Evolutionary conservation across 1,140 invertebrate species (phyloP).

Genomic region (Elymnias hypermnestra): DNA sequence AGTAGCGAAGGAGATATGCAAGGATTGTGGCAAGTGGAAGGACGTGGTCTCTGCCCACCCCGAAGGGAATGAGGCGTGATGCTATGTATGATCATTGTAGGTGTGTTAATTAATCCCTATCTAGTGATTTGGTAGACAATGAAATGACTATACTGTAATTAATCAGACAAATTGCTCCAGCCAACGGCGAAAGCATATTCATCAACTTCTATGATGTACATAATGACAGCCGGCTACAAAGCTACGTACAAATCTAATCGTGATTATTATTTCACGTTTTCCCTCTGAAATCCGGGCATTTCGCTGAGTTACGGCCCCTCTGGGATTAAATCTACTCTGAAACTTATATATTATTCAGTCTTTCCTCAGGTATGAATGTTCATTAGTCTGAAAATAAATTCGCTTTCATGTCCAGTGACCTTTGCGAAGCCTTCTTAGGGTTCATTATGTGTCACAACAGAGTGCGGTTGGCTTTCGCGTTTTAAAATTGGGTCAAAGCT

Average conservation of each 20-base stretch:
- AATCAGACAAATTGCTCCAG: too few relatives aligned
- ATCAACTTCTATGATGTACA: background rate
- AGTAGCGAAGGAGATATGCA: too few relatives aligned
- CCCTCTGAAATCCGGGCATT: conserved; percentile 32
- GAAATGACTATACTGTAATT: too few relatives aligned
- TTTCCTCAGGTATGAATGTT: conserved; percentile 65
- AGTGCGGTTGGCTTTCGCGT: background rate
- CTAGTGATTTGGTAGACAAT: too few relatives aligned
- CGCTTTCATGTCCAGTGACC: conserved; percentile 45
- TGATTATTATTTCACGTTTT: conserved; percentile 51
- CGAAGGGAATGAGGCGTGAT: too few relatives aligned
- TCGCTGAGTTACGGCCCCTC: conserved; percentile 45
- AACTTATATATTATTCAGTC: conserved; percentile 60
- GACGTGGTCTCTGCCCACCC: too few relatives aligned
- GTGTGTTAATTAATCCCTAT: too few relatives aligned
- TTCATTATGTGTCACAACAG: conserved; percentile 6
- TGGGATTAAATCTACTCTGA: conserved; percentile 46
- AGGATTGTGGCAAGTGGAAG: too few relatives aligned
- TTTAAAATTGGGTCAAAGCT: background rate
- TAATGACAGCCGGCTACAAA: conserved; percentile 15
- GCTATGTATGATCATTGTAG: too few relatives aligned
- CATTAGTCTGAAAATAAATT: conserved; percentile 60
- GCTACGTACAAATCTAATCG: conserved; percentile 32
- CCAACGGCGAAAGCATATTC: too few relatives aligned
- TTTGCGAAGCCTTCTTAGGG: conserved; percentile 18